Conservation (phyloP, 2,888 invertebrate species). For the Drosophila aldrichi region DNA sequence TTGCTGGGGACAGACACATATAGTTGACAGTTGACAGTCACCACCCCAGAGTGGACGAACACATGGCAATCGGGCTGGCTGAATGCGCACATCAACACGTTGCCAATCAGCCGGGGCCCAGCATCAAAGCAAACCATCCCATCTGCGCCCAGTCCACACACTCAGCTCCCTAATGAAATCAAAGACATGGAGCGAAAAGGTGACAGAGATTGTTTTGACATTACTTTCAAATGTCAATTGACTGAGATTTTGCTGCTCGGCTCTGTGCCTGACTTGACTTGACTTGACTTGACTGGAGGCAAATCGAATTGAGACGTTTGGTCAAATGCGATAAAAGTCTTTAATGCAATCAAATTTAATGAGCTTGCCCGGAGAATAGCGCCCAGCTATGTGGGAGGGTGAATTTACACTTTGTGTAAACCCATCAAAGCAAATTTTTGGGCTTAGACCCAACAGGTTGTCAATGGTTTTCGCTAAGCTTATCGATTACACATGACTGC, state of each 20-base stretch:
- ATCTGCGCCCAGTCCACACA: neutral
- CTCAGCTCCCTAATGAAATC: constrained; percentile 51
- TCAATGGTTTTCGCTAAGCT: constrained; percentile 45
- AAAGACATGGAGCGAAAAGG: constrained; percentile 56
- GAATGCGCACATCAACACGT: constrained; percentile 74
- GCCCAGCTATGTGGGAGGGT: constrained; percentile 33
- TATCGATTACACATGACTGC: constrained; percentile 53
- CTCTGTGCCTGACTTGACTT: constrained; percentile 39
- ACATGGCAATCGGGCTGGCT: constrained; percentile 67
- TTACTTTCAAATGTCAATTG: constrained; percentile 76
- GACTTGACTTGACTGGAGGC: constrained; percentile 39
- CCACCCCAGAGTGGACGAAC: constrained; percentile 17
- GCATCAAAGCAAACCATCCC: constrained; percentile 19
- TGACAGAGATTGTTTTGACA: constrained; percentile 74
- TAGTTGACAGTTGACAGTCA: constrained; percentile 12
- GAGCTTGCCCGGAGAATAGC: constrained; percentile 56
- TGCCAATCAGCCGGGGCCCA: constrained; percentile 61
- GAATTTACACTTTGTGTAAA: constrained; percentile 27
- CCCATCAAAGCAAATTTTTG: constrained; percentile 60
- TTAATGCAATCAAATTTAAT: constrained; percentile 77
- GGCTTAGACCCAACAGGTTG: constrained; percentile 57
- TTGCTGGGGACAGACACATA: neutral
- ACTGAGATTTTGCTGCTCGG: constrained; percentile 49
- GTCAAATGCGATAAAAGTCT: constrained; percentile 76
- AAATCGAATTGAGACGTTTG: constrained; percentile 65